Conservation (phyloP, 2,113 vertebrate genomes). For the Miniopterus natalensis region DNA sequence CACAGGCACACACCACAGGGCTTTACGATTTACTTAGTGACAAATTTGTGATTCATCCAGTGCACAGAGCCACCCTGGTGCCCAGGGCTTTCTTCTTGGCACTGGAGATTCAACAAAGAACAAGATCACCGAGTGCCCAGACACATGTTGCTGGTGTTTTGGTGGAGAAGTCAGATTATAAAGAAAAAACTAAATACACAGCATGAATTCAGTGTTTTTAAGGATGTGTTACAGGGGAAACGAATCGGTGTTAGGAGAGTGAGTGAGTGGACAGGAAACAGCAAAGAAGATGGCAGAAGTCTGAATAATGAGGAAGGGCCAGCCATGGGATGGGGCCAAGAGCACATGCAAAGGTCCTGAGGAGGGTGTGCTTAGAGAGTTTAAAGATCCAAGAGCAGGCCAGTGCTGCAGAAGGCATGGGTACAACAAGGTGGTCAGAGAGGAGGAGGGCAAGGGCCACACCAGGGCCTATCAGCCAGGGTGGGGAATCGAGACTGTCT, state of each 20-base stretch:
- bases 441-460: too few species aligned
- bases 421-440: neutral
- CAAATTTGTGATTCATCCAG: neutral
- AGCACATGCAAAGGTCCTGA: neutral
- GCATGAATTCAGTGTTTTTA: neutral
- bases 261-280: neutral
- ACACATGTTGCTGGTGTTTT: neutral
- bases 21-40: neutral
- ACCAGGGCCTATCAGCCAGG: rapidly evolving
- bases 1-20: neutral
- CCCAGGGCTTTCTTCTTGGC: neutral
- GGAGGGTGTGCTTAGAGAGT: neutral
- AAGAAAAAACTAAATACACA: neutral
- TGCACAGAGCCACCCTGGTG: too few species aligned
- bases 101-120: neutral
- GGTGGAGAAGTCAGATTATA: neutral
- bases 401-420: rapidly evolving
- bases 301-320: neutral
- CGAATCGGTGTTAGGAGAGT: neutral
- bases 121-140: neutral
- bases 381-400: neutral
- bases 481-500: neutral
- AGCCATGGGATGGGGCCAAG: too few species aligned
- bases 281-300: neutral
- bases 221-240: neutral